phyloP scores from a whole-genome alignment of 2,797 vertebrate genomes.

The Hydrophis major region DNA sequence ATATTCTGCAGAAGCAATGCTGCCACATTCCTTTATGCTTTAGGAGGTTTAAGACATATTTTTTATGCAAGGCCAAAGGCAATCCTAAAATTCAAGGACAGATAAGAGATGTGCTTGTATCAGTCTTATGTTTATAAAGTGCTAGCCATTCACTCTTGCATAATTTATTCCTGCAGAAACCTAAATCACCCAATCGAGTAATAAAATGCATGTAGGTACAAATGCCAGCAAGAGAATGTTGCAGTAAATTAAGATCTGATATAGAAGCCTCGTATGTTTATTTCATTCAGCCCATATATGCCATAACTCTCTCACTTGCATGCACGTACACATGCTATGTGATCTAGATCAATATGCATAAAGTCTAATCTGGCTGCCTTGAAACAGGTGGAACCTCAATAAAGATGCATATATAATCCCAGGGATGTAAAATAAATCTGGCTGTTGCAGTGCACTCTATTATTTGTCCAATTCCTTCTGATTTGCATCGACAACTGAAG shows the following conservation, averaged over 20 bases:
- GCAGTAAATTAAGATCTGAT: slow-evolving; percentile 59
- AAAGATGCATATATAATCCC: slow-evolving; percentile 11
- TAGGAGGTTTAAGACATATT: slow-evolving; percentile 39
- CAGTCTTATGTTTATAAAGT: slow-evolving; percentile 53
- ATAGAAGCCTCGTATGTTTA: slow-evolving; percentile 35
- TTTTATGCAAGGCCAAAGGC: slow-evolving; percentile 53
- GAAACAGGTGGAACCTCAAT: slow-evolving; percentile 28
- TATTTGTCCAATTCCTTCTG: neutral
- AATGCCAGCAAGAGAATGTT: slow-evolving; percentile 37
- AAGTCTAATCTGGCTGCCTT: neutral
- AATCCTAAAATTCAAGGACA: slow-evolving; percentile 63
- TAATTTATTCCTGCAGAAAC: slow-evolving; percentile 57
- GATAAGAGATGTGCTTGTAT: slow-evolving; percentile 47
- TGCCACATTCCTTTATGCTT: slow-evolving; percentile 36
- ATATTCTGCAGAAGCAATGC: slow-evolving; percentile 38
- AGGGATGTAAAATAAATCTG: neutral
- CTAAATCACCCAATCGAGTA: slow-evolving; percentile 54
- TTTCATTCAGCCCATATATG: slow-evolving; percentile 21
- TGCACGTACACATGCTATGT: slow-evolving; percentile 9
- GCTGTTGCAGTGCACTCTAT: neutral
- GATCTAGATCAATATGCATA: slow-evolving; percentile 35
- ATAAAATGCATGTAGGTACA: slow-evolving; percentile 53
- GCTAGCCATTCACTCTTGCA: slow-evolving; percentile 45
- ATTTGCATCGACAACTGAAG: neutral
- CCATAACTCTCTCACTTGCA: neutral